phyloP scores from a whole-genome alignment of 2,113 vertebrate genomes.

The Martes martes region DNA sequence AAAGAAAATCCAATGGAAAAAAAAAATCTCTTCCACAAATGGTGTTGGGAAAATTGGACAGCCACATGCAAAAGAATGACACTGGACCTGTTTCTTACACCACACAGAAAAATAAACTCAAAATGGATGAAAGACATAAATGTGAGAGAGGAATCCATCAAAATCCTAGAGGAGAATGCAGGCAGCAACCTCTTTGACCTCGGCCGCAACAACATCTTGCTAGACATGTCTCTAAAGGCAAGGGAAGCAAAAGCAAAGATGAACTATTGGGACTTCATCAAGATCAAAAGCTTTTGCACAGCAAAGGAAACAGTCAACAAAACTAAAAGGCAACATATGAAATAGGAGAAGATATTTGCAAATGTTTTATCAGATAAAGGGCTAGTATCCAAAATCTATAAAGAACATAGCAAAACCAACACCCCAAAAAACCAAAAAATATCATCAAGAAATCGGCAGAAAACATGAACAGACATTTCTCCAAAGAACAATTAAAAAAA shows the following conservation, averaged over 20 bases:
- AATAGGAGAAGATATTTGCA: background rate
- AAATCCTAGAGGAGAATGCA: background rate
- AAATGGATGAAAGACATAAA: background rate
- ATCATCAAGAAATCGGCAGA: background rate
- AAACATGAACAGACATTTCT: background rate
- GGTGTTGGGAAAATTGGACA: background rate
- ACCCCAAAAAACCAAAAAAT: background rate
- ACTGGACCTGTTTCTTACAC: background rate
- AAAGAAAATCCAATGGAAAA: background rate
- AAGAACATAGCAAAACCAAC: background rate
- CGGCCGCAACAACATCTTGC: background rate
- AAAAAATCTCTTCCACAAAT: background rate
- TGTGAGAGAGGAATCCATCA: background rate
- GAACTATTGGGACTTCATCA: background rate
- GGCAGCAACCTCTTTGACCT: background rate
- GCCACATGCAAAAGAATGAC: background rate
- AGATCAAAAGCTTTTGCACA: background rate
- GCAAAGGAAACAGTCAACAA: background rate
- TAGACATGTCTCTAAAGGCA: background rate
- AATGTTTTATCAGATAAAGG: background rate
- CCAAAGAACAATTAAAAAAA: background rate
- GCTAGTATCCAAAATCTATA: background rate
- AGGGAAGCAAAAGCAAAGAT: background rate
- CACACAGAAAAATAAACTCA: background rate
- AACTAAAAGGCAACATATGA: background rate